Percentiles rank a stretch among this genome's conserved stretches.
Evolutionary conservation across 2,888 invertebrate genomes (phyloP).

Genomic region (Plagiodera versicolora): DNA sequence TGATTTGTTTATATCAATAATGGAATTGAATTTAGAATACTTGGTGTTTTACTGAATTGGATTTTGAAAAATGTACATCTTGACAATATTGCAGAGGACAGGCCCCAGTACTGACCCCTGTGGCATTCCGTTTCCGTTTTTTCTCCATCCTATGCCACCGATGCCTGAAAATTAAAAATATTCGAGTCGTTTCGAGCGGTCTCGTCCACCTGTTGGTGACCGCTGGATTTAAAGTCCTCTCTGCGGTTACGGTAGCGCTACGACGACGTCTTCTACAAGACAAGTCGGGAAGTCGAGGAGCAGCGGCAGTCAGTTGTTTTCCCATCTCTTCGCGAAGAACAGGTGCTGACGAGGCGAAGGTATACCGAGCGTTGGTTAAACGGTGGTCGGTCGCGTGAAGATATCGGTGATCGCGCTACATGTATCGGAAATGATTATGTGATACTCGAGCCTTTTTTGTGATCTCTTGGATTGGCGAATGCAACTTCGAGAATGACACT

Average conservation of each 20-base stretch:
- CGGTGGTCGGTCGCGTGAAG: not conserved
- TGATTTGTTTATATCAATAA: too few relatives aligned
- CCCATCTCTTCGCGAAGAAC: conserved; percentile 26
- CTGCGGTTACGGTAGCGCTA: conserved; percentile 35
- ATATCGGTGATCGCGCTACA: not conserved
- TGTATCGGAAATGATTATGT: conserved; percentile 12
- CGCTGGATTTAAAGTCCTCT: conserved; percentile 33
- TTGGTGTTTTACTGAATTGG: too few relatives aligned
- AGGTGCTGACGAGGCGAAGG: conserved; percentile 15
- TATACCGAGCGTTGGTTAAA: not conserved
- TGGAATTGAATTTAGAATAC: too few relatives aligned
- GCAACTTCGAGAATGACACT: conserved; percentile 14
- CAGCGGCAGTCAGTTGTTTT: conserved; percentile 31
- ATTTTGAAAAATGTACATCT: too few relatives aligned
- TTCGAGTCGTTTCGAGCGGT: too few relatives aligned
- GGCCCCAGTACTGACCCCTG: too few relatives aligned
- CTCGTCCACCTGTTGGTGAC: conserved; percentile 21
- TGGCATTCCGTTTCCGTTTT: too few relatives aligned
- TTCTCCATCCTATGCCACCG: too few relatives aligned
- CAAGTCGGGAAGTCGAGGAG: conserved; percentile 27
- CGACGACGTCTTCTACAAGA: conserved; percentile 25
- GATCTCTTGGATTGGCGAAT: conserved; percentile 17
- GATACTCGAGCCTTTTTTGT: conserved; percentile 7
- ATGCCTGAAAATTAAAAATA: too few relatives aligned
- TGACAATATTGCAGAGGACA: too few relatives aligned